Conservation (phyloP, 2,797 vertebrate genomes). For the Ceryle rudis region DNA sequence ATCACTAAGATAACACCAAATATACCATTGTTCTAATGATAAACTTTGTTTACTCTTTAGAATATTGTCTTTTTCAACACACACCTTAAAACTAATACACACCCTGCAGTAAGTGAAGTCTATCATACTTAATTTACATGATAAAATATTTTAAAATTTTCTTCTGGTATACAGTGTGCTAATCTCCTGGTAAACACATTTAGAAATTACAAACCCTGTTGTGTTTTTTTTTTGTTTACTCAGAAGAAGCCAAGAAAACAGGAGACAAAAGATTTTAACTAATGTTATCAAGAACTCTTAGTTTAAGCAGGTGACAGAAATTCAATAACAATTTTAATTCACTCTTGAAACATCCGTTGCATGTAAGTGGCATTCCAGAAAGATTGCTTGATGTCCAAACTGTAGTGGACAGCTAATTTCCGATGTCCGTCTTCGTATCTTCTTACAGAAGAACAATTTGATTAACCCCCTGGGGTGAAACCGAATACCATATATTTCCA, state of each 20-base stretch:
- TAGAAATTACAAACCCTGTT: not conserved
- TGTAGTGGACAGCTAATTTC: conserved; percentile 59
- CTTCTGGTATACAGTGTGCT: not conserved
- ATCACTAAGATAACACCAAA: not conserved
- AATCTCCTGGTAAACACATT: not conserved
- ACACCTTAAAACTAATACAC: not conserved
- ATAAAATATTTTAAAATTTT: not conserved
- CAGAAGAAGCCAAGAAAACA: not conserved
- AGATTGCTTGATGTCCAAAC: conserved; percentile 46
- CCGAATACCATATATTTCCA: not conserved
- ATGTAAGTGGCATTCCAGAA: conserved; percentile 48
- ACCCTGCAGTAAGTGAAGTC: not conserved
- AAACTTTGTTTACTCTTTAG: not conserved
- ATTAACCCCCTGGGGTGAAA: conserved; percentile 1
- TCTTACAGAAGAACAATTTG: conserved; percentile 5
- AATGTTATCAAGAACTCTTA: conserved; percentile 12
- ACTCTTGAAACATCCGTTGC: conserved; percentile 19
- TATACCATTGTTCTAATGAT: not conserved
- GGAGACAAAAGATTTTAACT: conserved; percentile 32
- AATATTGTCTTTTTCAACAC: not conserved
- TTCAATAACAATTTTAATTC: conserved; percentile 71
- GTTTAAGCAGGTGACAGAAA: conserved; percentile 59
- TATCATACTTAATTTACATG: not conserved
- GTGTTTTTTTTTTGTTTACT: not conserved
- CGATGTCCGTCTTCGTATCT: not conserved